These are phyloP conservation scores for Rhingia rostrata DNA, from an alignment of 2,888 invertebrate genomes.

Conservation along the genomic window DNA sequence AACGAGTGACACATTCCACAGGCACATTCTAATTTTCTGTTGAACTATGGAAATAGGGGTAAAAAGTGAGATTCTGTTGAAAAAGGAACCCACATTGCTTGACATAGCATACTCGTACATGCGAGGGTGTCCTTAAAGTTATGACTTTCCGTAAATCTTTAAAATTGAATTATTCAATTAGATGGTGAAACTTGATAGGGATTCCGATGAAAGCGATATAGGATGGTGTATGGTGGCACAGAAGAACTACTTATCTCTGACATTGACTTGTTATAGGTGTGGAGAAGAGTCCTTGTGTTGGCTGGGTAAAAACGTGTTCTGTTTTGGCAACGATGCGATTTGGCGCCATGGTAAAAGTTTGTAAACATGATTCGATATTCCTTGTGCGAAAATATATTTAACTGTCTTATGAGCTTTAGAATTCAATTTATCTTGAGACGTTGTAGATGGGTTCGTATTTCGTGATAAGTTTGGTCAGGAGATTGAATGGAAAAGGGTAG, in stretches of 20 bases:
- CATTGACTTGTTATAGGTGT: not conserved
- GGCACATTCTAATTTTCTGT: slow-evolving; percentile 1
- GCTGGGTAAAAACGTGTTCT: too few species aligned
- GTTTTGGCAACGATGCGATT: too few species aligned
- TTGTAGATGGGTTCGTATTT: too few species aligned
- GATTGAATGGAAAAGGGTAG: too few species aligned
- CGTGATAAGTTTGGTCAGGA: too few species aligned
- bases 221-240: not conserved
- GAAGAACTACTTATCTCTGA: slow-evolving; percentile 1
- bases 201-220: not conserved
- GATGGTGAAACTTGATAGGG: slow-evolving; percentile 35
- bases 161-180: slow-evolving; percentile 55
- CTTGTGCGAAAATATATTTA: too few species aligned
- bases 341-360: too few species aligned
- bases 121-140: slow-evolving; percentile 26
- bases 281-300: too few species aligned
- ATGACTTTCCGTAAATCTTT: slow-evolving; percentile 24
- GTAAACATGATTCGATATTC: too few species aligned
- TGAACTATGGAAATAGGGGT: slow-evolving; percentile 5
- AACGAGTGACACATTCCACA: slow-evolving; percentile 33
- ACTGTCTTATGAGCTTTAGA: too few species aligned
- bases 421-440: too few species aligned
- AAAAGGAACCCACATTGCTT: not conserved
- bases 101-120: not conserved
- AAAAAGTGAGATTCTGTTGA: not conserved